Evolutionary conservation across 2,797 vertebrate genomes (phyloP).

Genomic region (Pyrocephalus nanus): DNA sequence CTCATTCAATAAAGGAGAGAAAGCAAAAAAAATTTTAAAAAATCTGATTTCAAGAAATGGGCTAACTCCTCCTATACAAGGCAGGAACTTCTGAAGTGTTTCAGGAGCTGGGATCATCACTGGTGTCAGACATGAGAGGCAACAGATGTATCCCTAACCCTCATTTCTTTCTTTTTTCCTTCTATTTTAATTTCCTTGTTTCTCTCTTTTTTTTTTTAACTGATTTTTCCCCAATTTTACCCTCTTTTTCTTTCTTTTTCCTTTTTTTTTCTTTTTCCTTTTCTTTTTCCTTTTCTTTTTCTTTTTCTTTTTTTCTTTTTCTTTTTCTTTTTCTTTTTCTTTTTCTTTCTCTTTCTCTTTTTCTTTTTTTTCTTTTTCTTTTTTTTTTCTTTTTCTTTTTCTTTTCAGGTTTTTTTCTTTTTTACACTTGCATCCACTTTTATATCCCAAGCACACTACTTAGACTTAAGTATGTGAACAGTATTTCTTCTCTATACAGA

Average conservation of each 20-base stretch:
- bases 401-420: too few relatives aligned
- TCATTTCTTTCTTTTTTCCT: not conserved
- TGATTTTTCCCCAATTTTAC: not conserved
- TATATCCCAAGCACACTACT: not conserved
- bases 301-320: too few relatives aligned
- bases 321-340: too few relatives aligned
- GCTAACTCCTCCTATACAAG: not conserved
- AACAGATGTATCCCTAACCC: not conserved
- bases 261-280: not conserved
- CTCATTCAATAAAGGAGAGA: not conserved
- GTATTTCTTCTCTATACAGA: not conserved
- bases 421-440: not conserved
- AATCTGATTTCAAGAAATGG: not conserved
- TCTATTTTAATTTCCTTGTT: not conserved
- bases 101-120: accelerated
- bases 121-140: not conserved
- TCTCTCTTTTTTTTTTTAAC: not conserved
- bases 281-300: too few relatives aligned
- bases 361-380: not conserved
- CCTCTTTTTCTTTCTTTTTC: not conserved
- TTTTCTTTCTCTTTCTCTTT: too few relatives aligned
- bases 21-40: too few relatives aligned
- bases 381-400: too few relatives aligned
- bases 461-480: not conserved
- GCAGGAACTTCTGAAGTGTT: not conserved